phyloP scores from a whole-genome alignment of 2,888 invertebrate species.

The Tanaodytes sp. region DNA sequence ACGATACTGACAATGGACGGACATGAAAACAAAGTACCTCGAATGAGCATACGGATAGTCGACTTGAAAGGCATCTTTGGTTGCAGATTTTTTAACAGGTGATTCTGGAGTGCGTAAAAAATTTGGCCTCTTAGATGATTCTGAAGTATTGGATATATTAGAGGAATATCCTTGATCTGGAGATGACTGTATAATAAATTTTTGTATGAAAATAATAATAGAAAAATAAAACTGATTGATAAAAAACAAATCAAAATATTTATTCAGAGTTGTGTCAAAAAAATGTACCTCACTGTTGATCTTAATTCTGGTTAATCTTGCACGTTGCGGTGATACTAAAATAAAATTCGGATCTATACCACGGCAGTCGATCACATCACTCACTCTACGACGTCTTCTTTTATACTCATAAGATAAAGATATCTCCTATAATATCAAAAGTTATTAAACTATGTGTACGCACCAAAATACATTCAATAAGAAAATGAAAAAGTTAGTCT shows the following conservation, averaged over 20 bases:
- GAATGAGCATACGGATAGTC: constrained; percentile 22
- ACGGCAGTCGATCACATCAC: constrained; percentile 63
- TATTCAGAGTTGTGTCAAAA: too few species aligned
- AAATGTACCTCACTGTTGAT: too few species aligned
- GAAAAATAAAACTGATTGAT: neutral
- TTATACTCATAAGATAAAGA: too few species aligned
- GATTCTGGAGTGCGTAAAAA: constrained; percentile 10
- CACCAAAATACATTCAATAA: too few species aligned
- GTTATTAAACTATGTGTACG: too few species aligned
- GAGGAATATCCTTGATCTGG: constrained; percentile 60
- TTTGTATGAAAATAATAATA: too few species aligned
- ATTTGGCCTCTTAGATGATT: constrained; percentile 43
- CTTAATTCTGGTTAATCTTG: too few species aligned
- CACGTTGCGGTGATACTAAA: constrained; percentile 53
- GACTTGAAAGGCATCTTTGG: constrained; percentile 18
- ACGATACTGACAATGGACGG: too few species aligned
- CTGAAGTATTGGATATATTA: constrained; percentile 55
- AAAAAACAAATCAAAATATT: neutral
- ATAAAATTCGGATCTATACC: constrained; percentile 47
- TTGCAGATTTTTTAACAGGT: constrained; percentile 15
- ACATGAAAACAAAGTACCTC: too few species aligned
- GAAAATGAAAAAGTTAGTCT: too few species aligned
- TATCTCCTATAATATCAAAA: too few species aligned
- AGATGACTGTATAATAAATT: constrained; percentile 51
- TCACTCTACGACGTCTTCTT: constrained; percentile 58